A percentile compares a stretch with the other conserved stretches of the same genome.
These are phyloP conservation scores for Rhabditoides inermis DNA, from an alignment of 2,888 invertebrate species.

Conservation along the genomic window DNA sequence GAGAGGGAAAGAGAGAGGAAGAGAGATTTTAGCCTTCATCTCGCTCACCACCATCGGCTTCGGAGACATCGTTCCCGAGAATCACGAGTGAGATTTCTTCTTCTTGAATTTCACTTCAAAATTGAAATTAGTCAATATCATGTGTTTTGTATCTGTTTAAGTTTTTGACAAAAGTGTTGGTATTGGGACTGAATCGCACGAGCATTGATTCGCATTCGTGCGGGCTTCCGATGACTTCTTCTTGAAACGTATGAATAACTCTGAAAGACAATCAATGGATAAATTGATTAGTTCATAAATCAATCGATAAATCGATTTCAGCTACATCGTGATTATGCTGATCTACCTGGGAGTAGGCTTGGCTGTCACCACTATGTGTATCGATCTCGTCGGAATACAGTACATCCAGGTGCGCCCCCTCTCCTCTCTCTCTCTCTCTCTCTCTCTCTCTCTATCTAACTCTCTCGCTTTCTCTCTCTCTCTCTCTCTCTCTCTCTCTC, in stretches of 20 bases:
- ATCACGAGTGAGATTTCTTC: conserved; percentile 39
- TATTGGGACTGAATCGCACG: not conserved
- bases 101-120: not conserved
- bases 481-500: no score
- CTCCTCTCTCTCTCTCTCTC: no score
- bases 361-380: conserved; percentile 53
- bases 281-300: no score
- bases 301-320: no score
- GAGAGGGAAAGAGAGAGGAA: not conserved
- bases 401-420: conserved; percentile 47
- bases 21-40: conserved; percentile 41
- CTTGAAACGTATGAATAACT: no score
- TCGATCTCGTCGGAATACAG: conserved; percentile 52
- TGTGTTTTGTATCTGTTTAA: not conserved
- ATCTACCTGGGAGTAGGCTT: conserved; percentile 52
- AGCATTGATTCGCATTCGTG: not conserved
- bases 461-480: no score
- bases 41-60: conserved; percentile 52
- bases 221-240: no score
- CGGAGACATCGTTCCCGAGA: conserved; percentile 48
- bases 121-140: not conserved
- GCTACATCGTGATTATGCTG: conserved; percentile 50
- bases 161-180: not conserved
- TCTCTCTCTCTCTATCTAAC: no score
- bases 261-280: no score